phyloP scores from a whole-genome alignment of 2,113 vertebrate species.

The Neoarius graeffei region DNA sequence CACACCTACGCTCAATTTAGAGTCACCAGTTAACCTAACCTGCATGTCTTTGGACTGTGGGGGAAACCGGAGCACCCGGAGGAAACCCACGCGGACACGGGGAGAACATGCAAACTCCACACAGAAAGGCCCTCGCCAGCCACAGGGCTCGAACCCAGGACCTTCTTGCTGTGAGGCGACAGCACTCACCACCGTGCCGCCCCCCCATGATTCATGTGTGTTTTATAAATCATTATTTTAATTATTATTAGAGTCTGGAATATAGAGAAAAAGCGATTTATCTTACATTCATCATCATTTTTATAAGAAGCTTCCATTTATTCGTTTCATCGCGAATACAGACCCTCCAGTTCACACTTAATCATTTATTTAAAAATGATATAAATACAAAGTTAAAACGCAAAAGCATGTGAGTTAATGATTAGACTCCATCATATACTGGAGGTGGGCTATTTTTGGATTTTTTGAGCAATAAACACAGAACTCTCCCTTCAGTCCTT shows the following conservation, averaged over 20 bases:
- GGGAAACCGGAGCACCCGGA: no score
- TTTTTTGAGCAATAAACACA: neutral
- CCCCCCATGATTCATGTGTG: neutral
- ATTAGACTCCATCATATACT: neutral
- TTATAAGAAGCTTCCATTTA: neutral
- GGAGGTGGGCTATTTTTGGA: neutral
- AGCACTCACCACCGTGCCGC: no score
- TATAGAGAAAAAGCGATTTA: neutral
- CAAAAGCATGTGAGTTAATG: neutral
- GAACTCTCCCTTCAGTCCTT: neutral
- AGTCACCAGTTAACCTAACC: no score
- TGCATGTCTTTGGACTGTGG: no score
- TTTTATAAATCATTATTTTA: neutral
- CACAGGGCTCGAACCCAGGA: no score
- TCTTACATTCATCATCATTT: neutral
- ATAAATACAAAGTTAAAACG: neutral
- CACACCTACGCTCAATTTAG: no score
- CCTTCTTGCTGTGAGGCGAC: no score
- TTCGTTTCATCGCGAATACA: neutral
- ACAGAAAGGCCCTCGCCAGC: no score
- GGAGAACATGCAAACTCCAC: no score
- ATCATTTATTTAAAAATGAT: neutral
- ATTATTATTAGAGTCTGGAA: neutral
- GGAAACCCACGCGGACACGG: no score
- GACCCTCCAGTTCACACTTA: neutral